Conservation (phyloP, 2,113 vertebrate genomes). For the Antechinus flavipes region DNA sequence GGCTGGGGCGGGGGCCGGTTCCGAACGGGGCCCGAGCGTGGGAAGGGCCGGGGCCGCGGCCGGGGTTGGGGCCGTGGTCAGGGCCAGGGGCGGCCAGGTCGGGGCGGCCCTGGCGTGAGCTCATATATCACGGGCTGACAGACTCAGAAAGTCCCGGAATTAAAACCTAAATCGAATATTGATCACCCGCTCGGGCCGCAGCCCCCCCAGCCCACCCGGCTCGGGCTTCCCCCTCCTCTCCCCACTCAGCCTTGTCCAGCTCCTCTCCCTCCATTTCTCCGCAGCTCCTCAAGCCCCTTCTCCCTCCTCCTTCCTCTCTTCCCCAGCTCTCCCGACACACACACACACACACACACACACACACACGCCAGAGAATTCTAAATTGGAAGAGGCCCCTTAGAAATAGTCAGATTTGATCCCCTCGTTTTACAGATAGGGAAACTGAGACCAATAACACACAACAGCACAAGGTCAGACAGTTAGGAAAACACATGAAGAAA, state of each 20-base stretch:
- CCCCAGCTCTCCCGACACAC: neutral
- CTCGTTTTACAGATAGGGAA: neutral
- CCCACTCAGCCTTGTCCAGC: slow-evolving; percentile 24
- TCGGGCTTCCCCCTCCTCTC: slow-evolving; percentile 64
- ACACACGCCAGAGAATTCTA: fast-evolving
- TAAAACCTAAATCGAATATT: slow-evolving; percentile 99
- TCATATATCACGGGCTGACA: slow-evolving; percentile 99
- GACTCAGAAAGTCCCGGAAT: slow-evolving; percentile 98
- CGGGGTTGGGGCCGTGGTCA: slow-evolving; percentile 69
- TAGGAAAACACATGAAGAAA: neutral
- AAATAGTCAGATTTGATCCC: neutral
- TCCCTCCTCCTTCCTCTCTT: neutral
- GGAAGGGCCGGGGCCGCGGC: slow-evolving; percentile 40
- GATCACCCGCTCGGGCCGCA: slow-evolving; percentile 89
- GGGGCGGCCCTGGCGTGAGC: slow-evolving; percentile 81
- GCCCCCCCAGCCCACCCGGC: slow-evolving; percentile 66
- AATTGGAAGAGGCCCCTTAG: neutral
- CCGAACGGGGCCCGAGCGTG: neutral
- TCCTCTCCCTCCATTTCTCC: slow-evolving; percentile 21
- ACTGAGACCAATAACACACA: neutral
- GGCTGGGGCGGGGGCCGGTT: neutral
- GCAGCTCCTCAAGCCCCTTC: neutral
- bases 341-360: neutral
- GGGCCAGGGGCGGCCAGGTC: slow-evolving; percentile 77
- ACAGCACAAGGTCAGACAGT: neutral